Base-by-base conservation (phyloP, 2,888 invertebrate species). In the Vanessa cardui region DNA sequence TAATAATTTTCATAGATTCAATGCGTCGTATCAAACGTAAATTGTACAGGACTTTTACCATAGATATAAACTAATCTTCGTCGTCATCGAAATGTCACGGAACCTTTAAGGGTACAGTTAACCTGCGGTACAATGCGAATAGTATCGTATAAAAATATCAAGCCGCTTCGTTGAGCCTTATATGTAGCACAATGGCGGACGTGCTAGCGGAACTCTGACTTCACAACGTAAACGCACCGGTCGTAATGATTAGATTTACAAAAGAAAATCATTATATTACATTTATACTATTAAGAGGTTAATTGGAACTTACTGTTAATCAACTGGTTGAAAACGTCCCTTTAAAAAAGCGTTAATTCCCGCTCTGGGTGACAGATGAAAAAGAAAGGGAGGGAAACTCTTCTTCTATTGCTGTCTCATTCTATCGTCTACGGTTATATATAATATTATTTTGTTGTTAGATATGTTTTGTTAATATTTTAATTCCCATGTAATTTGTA, bases 131-230 rank as follows among this genome's bases (percentile, higher is more conserved):
- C 90, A 90, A 90, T 87, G 86, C 84, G 81, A 82, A 83, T 83
- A 83, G 84, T 78, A 79, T 84, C 86, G 84, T 87, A 90, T 90
- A 91, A 91, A 91, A 91, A 91, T 91, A 89, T 89, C 87, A 77
- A 85, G 85, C 80, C 83, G 54, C 54, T 56, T 56, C 56, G 56
- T 54, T 56, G 18, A 82, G 79, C 91, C 92, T 88, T 92, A 91
- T 92, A 90, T 85, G 90, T 83, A 78, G 83, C 77, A 92, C 91
- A 92, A 92, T 92, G 87, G 89, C 70, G 76, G 83, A 91, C 89
- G 89, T 88, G 90, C 82, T 89, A 86, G 87, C 86, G 83, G 88
- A 83, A 86, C 83, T 69, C 69, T 58, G 64, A 74, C 47, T 18
- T 8, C 78, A 86, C 77, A 58, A 85, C 77, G 88, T 88, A 85